Evolutionary conservation across 2,888 invertebrate species (phyloP).

Genomic region (Axea sp.): DNA sequence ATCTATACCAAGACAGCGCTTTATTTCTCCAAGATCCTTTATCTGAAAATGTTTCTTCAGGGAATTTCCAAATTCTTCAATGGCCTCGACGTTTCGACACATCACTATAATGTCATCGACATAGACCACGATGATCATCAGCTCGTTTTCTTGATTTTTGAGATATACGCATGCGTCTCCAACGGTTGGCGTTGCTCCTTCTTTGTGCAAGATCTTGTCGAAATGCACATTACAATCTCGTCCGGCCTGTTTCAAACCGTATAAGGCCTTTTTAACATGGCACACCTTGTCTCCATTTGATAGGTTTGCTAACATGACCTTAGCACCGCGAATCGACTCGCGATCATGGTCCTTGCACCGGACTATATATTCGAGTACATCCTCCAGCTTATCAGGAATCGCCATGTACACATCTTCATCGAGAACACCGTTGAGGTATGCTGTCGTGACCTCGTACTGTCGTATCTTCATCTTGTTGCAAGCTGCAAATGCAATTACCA

Average conservation of each 20-base stretch:
- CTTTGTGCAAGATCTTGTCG: not conserved
- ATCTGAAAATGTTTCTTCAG: slow-evolving; percentile 5
- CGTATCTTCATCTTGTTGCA: not conserved
- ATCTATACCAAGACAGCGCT: slow-evolving; percentile 1
- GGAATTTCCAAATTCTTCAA: not conserved
- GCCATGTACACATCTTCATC: not conserved
- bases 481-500: not conserved
- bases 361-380: not conserved
- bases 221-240: not conserved
- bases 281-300: not conserved
- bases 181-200: not conserved
- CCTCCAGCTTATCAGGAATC: not conserved
- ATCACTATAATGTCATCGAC: slow-evolving; percentile 30
- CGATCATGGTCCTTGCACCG: not conserved
- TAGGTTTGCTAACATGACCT: not conserved
- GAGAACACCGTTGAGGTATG: not conserved
- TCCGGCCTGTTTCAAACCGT: not conserved
- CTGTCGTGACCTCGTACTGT: not conserved
- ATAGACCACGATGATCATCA: slow-evolving; percentile 17
- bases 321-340: not conserved
- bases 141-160: not conserved
- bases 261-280: not conserved
- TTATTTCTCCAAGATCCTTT: slow-evolving; percentile 2
- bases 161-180: slow-evolving; percentile 36
- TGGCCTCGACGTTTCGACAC: not conserved